Conservation (phyloP, 2,888 invertebrate species). For the Lasioglossum lativentre region DNA sequence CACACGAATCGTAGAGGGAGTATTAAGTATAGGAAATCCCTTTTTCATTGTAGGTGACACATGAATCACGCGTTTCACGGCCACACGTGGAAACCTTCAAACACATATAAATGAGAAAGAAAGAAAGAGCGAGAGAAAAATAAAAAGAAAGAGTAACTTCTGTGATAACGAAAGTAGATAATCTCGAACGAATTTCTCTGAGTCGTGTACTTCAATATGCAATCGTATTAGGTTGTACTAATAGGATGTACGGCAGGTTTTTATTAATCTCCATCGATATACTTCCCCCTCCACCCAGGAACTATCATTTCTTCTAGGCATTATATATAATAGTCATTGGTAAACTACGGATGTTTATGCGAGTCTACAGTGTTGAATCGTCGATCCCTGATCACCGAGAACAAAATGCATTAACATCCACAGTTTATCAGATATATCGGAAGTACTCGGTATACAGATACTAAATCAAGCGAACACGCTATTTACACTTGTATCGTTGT, state of each 20-base stretch:
- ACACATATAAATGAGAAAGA: conserved; percentile 56
- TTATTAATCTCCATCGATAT: conserved; percentile 11
- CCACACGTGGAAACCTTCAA: conserved; percentile 8
- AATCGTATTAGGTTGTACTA: conserved; percentile 14
- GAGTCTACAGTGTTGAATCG: not conserved
- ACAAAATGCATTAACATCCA: not conserved
- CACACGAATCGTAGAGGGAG: conserved; percentile 48
- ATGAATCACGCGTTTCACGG: conserved; percentile 5
- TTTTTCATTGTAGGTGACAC: conserved; percentile 46
- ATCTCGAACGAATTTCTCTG: conserved; percentile 2
- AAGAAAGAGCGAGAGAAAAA: too few relatives aligned
- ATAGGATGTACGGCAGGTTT: conserved; percentile 3
- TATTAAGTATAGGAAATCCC: conserved; percentile 53
- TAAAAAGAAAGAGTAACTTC: conserved; percentile 24
- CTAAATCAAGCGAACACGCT: not conserved
- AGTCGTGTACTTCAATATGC: conserved; percentile 33
- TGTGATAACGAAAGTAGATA: conserved; percentile 48
- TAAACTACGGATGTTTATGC: not conserved
- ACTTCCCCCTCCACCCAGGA: not conserved
- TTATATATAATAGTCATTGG: not conserved
- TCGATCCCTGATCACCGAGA: not conserved
- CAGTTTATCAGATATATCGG: not conserved
- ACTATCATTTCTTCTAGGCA: conserved; percentile 19
- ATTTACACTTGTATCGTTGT: not conserved
- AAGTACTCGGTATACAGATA: not conserved